Base-by-base conservation (phyloP, 2,113 vertebrate species). In the Eleginops maclovinus region DNA sequence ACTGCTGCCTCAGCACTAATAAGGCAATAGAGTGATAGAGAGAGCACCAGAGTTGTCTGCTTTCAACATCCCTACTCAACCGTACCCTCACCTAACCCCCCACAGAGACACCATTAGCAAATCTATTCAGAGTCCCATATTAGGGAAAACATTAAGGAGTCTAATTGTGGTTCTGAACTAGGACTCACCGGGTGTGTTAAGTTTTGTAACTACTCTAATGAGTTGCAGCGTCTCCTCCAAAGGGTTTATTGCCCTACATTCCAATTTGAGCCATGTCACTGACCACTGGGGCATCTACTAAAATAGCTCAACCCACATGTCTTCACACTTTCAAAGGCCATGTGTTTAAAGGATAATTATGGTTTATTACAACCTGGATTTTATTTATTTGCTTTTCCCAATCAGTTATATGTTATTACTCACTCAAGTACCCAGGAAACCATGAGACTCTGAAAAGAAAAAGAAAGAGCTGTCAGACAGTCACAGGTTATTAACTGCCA, bases 1-100 rank as follows among this genome's bases (percentile, higher is more conserved):
- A 88, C 82, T 93, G 94, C 94, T 93, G 89, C 83, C 91, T 94
- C 94, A 95, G 93, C 94, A 92, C 87, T 91, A 93, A 93, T 90
- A 88, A 88, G 92, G 86, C 75, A 76, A 89, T 75, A 85, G 91
- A 91, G 90, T 85, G 89, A 92, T 91, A 87, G 90, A 87, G 87
- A 83, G 85, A 76, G 86, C 60, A 26, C 87, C 81, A 87, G 88
- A 84, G 84, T 87, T 86, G 89, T 90, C 85, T 90, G 91, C 89
- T 91, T 92, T 93, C 86, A 93, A 80, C 78, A 78, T 89, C 83
- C 86, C 82, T 78, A 85, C 84, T 83, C 87, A 89, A 87, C 79
- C 81, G 44, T 82, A 85, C 85, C 83, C 80, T 89, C 79, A 90
- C 65, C 87, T 82, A 81, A 84, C 72, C 75, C 71, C 75, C 88